Conservation (phyloP, 2,113 vertebrate species). For the Acrocephalus arundinaceus region DNA sequence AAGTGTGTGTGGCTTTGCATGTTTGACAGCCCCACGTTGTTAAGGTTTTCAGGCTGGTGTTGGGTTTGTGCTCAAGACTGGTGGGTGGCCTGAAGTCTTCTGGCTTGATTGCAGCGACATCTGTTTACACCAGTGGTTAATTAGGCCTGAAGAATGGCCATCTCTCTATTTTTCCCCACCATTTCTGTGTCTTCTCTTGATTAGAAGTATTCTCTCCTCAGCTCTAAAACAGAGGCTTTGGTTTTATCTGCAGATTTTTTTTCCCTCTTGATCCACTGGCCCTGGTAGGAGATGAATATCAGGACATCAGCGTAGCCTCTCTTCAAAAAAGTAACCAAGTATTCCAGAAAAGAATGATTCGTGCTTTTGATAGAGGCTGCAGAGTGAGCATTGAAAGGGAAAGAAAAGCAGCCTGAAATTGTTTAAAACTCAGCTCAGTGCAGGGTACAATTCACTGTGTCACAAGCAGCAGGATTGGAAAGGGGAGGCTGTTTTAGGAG, state of each 20-base stretch:
- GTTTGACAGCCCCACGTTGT: not conserved
- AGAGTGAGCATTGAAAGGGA: not conserved
- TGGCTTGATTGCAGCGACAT: not conserved
- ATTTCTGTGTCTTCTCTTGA: not conserved
- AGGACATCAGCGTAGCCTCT: not conserved
- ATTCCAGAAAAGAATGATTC: constrained; percentile 49
- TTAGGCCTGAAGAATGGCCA: constrained; percentile 11
- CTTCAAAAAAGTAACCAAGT: constrained; percentile 21
- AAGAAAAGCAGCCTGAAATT: not conserved
- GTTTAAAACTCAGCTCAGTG: not conserved
- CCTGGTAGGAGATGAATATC: not conserved
- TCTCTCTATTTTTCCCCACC: not conserved
- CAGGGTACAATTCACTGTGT: not conserved
- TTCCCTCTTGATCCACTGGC: not conserved
- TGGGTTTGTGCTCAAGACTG: not conserved
- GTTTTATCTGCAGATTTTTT: not conserved
- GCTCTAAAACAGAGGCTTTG: not conserved
- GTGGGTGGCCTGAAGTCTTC: not conserved
- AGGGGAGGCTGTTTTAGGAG: not conserved
- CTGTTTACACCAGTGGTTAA: constrained; percentile 46
- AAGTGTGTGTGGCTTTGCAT: not conserved
- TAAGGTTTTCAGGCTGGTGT: not conserved
- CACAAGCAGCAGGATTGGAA: not conserved
- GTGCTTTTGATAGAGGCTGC: constrained; percentile 26
- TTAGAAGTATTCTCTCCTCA: not conserved